These are phyloP conservation scores for Bedellia somnulentella DNA, from an alignment of 2,888 invertebrate species.

Conservation along the genomic window DNA sequence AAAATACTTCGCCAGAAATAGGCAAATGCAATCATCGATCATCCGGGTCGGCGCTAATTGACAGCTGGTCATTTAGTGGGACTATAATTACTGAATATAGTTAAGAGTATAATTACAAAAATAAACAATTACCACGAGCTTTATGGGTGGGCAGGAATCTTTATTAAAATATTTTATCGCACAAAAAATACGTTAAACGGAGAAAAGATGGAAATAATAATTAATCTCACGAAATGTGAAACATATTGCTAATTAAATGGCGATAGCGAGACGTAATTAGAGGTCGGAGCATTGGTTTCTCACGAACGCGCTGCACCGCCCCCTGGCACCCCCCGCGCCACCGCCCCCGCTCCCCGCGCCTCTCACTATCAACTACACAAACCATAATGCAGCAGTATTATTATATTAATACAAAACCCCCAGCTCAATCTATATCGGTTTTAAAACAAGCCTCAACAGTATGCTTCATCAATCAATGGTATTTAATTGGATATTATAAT, in stretches of 20 bases:
- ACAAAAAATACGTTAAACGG: constrained; percentile 58
- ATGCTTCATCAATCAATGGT: too few relatives aligned
- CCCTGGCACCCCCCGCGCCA: constrained; percentile 2
- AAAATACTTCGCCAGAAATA: background rate
- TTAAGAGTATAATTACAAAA: background rate
- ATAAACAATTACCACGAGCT: background rate
- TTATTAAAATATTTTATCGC: constrained; percentile 57
- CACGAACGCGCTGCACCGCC: constrained; percentile 26
- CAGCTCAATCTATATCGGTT: too few relatives aligned
- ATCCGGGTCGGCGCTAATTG: background rate
- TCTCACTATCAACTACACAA: constrained; percentile 4
- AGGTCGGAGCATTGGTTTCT: constrained; percentile 52
- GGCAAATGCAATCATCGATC: background rate
- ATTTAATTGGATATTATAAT: too few relatives aligned
- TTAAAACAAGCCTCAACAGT: too few relatives aligned
- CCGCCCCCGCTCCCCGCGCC: background rate
- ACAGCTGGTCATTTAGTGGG: constrained; percentile 1
- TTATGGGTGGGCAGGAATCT: constrained; percentile 50
- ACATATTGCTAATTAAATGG: constrained; percentile 61
- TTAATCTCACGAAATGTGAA: constrained; percentile 58
- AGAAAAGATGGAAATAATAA: constrained; percentile 59
- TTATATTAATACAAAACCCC: too few relatives aligned
- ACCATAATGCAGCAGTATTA: too few relatives aligned
- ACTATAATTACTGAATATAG: background rate
- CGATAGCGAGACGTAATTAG: constrained; percentile 60